Base-by-base conservation (phyloP, 2,113 vertebrate genomes). In the Nannospalax galili region DNA sequence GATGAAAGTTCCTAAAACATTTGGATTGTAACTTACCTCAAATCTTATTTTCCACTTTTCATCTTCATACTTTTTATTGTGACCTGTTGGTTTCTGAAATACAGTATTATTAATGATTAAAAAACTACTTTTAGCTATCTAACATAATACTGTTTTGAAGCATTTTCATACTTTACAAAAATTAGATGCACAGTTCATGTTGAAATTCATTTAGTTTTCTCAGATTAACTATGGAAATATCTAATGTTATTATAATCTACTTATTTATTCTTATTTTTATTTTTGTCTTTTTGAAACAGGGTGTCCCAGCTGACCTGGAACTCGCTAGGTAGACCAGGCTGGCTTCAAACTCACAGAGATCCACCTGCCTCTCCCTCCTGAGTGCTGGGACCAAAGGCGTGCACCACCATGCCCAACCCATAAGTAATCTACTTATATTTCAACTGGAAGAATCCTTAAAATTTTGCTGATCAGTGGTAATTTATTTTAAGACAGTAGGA, bases 21-120 rank as follows among this genome's bases (percentile, higher is more conserved):
- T 4, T 88, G 52, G 45, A 78, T 19, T 65, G 26, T n/a, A 84
- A 87, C 96, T 96, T 98, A 99, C 99, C 98, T 99, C 98, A 91
- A 96, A 98, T 84, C 95, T 97, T 30, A 99, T 95, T 92, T 99
- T 98, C 99, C 98, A 99, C 37, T 96, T 97, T 52, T 99, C 98
- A 52, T 97, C 97, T 60, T 98, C 96, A 70, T 84, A 93, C 30
- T 96, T 97, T 87, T 92, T 94, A 93, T 84, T 91, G 35, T 86
- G 92, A 78, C 95, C 84, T 93, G 42, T 70, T 92, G 88, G 72
- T 64, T 97, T 97, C 98, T 98, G 92, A 94, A 98, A 98, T 67
- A 85, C 94, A 75, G 95, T 1, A 74, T 17, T 58, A 93, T 70
- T 95, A 67, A 85, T 84, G 40, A 97, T 42, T 92, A 88, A 96